phyloP scores from a whole-genome alignment of 2,888 invertebrate species.

The Erannis defoliaria region DNA sequence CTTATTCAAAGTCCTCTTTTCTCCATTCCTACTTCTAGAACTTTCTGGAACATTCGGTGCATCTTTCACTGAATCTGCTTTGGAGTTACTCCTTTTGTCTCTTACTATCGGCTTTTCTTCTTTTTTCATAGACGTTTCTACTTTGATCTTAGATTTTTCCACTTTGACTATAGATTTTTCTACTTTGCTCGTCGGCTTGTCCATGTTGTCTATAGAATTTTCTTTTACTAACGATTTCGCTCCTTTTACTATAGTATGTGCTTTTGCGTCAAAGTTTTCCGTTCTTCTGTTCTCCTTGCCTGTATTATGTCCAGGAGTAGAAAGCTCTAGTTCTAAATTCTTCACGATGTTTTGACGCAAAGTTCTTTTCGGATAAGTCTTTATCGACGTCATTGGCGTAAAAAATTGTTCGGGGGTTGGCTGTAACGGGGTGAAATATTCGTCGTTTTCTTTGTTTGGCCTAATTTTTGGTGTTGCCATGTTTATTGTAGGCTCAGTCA shows the following conservation, averaged over 20 bases:
- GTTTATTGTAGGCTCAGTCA: slow-evolving; percentile 51
- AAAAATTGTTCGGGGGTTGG: slow-evolving; percentile 68
- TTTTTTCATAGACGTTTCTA: background rate
- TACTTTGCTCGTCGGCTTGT: too few species aligned
- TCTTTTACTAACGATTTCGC: background rate
- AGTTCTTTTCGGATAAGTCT: slow-evolving; percentile 64
- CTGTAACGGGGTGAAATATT: slow-evolving; percentile 68
- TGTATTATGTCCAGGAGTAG: slow-evolving; percentile 52
- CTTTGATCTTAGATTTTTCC: background rate
- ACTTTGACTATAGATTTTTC: background rate
- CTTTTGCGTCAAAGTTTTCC: background rate
- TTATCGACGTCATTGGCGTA: slow-evolving; percentile 68
- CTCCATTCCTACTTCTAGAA: slow-evolving; percentile 11
- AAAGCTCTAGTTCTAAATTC: slow-evolving; percentile 72
- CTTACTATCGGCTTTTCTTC: background rate
- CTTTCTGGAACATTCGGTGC: background rate
- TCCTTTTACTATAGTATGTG: background rate
- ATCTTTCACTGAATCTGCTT: background rate
- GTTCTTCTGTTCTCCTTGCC: slow-evolving; percentile 9
- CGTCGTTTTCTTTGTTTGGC: slow-evolving; percentile 13
- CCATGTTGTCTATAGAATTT: background rate
- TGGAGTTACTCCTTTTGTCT: background rate
- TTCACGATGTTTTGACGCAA: slow-evolving; percentile 65
- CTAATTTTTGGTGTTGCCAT: slow-evolving; percentile 45
- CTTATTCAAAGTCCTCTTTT: background rate